A percentile compares a stretch with the other conserved stretches of the same genome.
These are phyloP conservation scores for Morelia viridis DNA, from an alignment of 2,797 vertebrate genomes.

Conservation along the genomic window DNA sequence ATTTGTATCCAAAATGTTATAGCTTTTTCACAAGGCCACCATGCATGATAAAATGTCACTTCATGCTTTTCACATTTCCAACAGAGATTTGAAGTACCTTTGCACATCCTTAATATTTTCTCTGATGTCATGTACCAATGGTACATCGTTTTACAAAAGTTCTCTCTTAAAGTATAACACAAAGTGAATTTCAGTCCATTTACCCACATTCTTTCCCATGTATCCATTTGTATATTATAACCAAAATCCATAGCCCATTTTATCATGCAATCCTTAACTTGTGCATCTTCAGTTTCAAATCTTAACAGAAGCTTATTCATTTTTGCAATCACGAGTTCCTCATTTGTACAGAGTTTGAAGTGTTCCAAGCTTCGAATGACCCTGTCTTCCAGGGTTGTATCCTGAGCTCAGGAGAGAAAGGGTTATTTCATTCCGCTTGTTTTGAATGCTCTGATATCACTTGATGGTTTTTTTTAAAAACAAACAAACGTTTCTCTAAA, in stretches of 20 bases:
- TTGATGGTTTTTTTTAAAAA: background rate
- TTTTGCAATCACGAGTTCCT: background rate
- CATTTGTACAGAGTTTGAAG: background rate
- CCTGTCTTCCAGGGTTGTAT: background rate
- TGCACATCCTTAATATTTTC: background rate
- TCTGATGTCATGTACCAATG: background rate
- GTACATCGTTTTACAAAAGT: background rate
- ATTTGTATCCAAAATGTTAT: too few relatives aligned
- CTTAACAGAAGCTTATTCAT: background rate
- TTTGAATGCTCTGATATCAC: background rate
- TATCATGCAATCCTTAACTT: background rate
- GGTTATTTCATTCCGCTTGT: background rate
- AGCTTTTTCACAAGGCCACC: too few relatives aligned
- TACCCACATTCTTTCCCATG: background rate
- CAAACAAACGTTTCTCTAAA: background rate
- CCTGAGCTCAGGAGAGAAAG: background rate
- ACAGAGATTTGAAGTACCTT: background rate
- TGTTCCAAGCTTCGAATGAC: background rate
- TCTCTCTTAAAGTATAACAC: background rate
- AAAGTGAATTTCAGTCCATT: background rate
- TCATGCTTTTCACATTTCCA: background rate
- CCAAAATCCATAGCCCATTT: background rate
- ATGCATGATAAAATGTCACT: too few relatives aligned
- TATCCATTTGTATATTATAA: background rate
- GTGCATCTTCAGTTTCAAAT: background rate